Evolutionary conservation across 1,140 invertebrate species (phyloP).

Genomic region (Ditylenchus dipsaci): DNA sequence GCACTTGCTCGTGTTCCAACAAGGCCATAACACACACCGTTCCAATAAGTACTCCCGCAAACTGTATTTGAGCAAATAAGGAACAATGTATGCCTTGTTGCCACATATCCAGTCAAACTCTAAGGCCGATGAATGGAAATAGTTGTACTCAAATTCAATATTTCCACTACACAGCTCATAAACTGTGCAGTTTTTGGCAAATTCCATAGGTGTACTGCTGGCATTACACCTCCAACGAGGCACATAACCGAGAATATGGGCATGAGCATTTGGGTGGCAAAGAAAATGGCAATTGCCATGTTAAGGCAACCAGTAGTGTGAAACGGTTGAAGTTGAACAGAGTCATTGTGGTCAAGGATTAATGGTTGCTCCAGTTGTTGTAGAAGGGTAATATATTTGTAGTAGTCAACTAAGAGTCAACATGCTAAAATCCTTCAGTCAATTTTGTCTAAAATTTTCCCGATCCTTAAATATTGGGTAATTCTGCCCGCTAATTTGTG

Average conservation of each 20-base stretch:
- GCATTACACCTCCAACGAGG: conserved; percentile 47
- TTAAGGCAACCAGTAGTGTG: conserved; percentile 47
- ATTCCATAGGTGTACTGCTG: conserved; percentile 6
- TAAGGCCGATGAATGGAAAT: conserved; percentile 47
- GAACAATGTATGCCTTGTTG: conserved; percentile 31
- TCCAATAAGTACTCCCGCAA: conserved; percentile 44
- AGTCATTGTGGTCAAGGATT: conserved; percentile 22
- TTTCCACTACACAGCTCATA: conserved; percentile 22
- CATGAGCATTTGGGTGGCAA: conserved; percentile 54
- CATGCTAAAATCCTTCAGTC: too few species aligned
- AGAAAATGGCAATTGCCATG: conserved; percentile 56
- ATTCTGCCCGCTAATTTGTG: too few species aligned
- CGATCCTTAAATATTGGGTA: too few species aligned
- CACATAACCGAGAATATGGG: conserved; percentile 56
- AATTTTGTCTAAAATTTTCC: too few species aligned
- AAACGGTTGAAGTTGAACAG: conserved; percentile 55
- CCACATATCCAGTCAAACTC: conserved; percentile 53
- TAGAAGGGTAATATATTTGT: too few species aligned
- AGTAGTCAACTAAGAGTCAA: too few species aligned
- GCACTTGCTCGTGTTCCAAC: neutral
- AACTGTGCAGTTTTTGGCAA: conserved; percentile 22
- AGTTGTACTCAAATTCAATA: conserved; percentile 43
- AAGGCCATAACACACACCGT: conserved; percentile 29
- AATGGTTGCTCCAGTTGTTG: too few species aligned
- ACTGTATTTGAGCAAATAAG: conserved; percentile 32